Evolutionary conservation across 2,888 invertebrate genomes (phyloP).

Genomic region (Plebejus melissa): DNA sequence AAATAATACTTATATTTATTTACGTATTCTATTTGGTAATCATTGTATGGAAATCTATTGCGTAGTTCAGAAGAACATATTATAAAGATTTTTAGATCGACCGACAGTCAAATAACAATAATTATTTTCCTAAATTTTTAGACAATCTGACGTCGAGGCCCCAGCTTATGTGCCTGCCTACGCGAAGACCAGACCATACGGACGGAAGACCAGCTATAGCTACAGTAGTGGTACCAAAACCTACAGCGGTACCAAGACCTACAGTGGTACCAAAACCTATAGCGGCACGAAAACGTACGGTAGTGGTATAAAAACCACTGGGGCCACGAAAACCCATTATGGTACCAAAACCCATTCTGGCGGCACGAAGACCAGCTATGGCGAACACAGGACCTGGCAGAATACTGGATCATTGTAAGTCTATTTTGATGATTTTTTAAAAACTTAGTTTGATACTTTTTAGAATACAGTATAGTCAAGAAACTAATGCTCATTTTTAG

Average conservation of each 20-base stretch:
- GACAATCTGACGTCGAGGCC: conserved; percentile 67
- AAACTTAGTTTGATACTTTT: too few relatives aligned
- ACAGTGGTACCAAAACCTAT: conserved; percentile 36
- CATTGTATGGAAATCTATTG: too few relatives aligned
- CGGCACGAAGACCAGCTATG: conserved; percentile 44
- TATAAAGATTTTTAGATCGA: too few relatives aligned
- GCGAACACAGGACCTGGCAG: conserved; percentile 52
- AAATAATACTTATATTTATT: too few relatives aligned
- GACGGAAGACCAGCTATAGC: conserved; percentile 34
- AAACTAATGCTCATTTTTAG: too few relatives aligned
- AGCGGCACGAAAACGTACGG: conserved; percentile 41
- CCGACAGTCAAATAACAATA: too few relatives aligned
- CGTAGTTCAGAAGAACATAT: too few relatives aligned
- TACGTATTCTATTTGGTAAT: too few relatives aligned
- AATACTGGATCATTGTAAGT: conserved; percentile 56
- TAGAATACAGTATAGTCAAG: too few relatives aligned
- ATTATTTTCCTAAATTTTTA: conserved; percentile 36
- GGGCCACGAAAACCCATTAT: conserved; percentile 11
- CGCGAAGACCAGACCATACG: conserved; percentile 43
- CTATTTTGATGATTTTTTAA: neutral
- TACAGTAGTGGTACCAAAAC: conserved; percentile 26
- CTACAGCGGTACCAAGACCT: conserved; percentile 37
- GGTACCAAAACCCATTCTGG: conserved; percentile 38
- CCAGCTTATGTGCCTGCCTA: conserved; percentile 60
- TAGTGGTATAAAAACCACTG: conserved; percentile 40